Percentiles rank a stretch among this genome's conserved stretches.
phyloP scores from a whole-genome alignment of 2,888 invertebrate genomes.

The Drosophila anceps region DNA sequence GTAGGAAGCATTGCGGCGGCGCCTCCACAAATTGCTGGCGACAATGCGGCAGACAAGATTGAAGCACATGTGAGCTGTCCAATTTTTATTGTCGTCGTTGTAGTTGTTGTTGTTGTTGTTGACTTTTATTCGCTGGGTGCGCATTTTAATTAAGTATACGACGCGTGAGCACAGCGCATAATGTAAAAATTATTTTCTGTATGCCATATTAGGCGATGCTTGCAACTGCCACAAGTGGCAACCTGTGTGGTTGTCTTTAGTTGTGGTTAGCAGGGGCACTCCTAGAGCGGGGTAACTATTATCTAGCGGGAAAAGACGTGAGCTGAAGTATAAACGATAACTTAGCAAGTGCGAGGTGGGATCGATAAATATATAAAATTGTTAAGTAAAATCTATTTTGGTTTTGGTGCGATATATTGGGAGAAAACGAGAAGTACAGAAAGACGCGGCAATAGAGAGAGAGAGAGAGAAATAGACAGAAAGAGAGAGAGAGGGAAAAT shows the following conservation, averaged over 20 bases:
- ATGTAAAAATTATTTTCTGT: conserved; percentile 36
- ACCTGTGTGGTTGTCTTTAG: conserved; percentile 39
- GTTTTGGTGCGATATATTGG: too few species aligned
- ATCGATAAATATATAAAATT: conserved; percentile 25
- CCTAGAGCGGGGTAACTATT: conserved; percentile 13
- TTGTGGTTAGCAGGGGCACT: conserved; percentile 16
- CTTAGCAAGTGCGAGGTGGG: conserved; percentile 43
- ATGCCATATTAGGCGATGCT: conserved; percentile 43
- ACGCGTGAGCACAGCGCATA: conserved; percentile 54
- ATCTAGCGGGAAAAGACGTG: conserved; percentile 4
- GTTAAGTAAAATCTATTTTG: neutral
- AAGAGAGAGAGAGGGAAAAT: neutral
- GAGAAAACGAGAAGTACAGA: too few species aligned
- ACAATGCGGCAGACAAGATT: conserved; percentile 61
- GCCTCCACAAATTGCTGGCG: conserved; percentile 68
- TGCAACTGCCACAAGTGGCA: conserved; percentile 45
- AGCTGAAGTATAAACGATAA: conserved; percentile 12
- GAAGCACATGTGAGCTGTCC: conserved; percentile 31
- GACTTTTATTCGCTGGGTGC: conserved; percentile 40
- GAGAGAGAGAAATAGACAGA: neutral
- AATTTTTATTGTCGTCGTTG: conserved; percentile 14
- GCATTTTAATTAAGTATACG: conserved; percentile 65
- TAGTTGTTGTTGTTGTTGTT: conserved; percentile 6
- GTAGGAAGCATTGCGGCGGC: conserved; percentile 75
- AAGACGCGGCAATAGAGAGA: too few species aligned